Conservation (phyloP, 2,113 vertebrate species). For the Scomber scombrus region DNA sequence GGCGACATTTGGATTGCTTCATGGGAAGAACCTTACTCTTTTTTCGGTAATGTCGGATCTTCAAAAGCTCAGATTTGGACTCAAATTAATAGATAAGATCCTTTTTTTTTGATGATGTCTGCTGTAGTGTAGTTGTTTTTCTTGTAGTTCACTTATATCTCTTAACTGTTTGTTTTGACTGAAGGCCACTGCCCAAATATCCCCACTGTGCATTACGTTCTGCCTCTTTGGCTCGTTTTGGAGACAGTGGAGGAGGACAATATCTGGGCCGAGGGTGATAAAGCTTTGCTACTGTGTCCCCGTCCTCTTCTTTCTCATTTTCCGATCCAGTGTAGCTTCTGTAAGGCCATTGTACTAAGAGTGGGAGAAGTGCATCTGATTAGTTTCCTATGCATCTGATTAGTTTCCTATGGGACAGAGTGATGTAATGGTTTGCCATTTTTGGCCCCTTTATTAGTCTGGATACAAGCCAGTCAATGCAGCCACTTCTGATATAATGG, state of each 20-base stretch:
- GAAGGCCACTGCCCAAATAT: conserved; percentile 1
- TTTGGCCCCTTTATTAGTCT: conserved; percentile 24
- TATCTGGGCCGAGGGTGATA: not conserved
- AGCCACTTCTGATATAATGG: not conserved
- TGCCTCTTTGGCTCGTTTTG: conserved; percentile 13
- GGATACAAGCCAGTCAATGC: not conserved
- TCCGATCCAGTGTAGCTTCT: not conserved
- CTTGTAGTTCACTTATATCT: conserved; percentile 17
- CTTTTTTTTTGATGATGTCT: not conserved
- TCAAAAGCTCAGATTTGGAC: conserved; percentile 30
- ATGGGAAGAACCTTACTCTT: conserved; percentile 20
- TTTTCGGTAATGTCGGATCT: conserved; percentile 26
- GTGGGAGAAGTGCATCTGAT: conserved; percentile 48
- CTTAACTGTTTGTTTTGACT: conserved; percentile 16
- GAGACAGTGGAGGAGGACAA: conserved; percentile 39
- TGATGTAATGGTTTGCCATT: conserved; percentile 27
- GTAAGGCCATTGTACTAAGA: not conserved
- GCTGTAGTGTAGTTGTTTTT: conserved; percentile 13
- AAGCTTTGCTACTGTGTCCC: not conserved
- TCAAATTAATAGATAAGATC: conserved; percentile 23
- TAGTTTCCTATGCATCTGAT: conserved; percentile 11
- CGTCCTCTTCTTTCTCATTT: conserved; percentile 26
- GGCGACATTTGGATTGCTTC: conserved; percentile 33
- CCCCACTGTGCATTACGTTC: conserved; percentile 14
- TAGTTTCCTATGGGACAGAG: conserved; percentile 6